These are phyloP conservation scores for Sphenodon punctatus DNA, from an alignment of 2,797 vertebrate species.

Conservation along the genomic window DNA sequence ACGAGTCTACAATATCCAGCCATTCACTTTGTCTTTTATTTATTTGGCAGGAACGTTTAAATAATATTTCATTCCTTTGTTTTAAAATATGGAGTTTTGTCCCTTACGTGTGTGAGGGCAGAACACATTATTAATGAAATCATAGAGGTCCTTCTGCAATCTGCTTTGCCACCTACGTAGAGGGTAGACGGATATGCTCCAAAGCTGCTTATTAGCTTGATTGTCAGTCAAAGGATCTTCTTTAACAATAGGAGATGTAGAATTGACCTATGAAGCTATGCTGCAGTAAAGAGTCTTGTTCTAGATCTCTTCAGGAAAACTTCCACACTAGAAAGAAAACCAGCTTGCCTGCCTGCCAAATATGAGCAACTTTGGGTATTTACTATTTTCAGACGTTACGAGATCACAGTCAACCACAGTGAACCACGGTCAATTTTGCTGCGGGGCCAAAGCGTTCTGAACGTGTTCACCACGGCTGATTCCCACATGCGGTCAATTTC, in stretches of 20 bases:
- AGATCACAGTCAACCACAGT: too few species aligned
- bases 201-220: neutral
- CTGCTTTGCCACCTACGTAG: neutral
- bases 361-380: too few species aligned
- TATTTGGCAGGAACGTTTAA: neutral
- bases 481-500: too few species aligned
- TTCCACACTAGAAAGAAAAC: too few species aligned
- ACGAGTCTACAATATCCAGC: neutral
- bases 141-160: neutral
- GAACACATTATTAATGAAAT: neutral
- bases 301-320: neutral
- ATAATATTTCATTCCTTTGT: neutral
- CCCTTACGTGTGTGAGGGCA: neutral
- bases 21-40: neutral
- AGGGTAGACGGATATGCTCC: neutral
- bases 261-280: accelerated
- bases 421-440: too few species aligned
- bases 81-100: neutral
- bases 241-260: accelerated
- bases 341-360: too few species aligned
- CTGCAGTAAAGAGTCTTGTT: neutral
- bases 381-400: too few species aligned
- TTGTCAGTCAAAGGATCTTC: neutral
- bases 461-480: too few species aligned
- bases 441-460: too few species aligned